A percentile compares a stretch with the other conserved stretches of the same genome.
phyloP scores from a whole-genome alignment of 2,797 vertebrate species.

The Spinus olivaceus region DNA sequence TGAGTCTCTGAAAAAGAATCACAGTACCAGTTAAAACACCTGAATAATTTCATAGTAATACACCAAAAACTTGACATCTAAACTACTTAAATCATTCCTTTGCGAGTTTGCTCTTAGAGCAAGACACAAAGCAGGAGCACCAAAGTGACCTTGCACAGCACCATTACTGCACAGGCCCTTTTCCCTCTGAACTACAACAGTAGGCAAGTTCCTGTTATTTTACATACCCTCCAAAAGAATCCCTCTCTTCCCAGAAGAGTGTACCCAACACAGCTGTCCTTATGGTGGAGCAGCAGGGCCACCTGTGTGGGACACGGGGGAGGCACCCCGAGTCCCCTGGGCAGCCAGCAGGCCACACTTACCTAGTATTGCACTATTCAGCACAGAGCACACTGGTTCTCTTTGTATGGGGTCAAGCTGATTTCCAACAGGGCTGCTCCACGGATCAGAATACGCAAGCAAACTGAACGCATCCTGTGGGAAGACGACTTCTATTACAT shows the following conservation, averaged over 20 bases:
- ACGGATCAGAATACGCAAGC: constrained; percentile 96
- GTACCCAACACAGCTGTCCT: rapidly evolving
- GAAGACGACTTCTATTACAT: neutral
- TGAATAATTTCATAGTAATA: rapidly evolving
- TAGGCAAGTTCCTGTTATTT: rapidly evolving
- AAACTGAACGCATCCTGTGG: constrained; percentile 95
- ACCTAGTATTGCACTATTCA: constrained; percentile 99
- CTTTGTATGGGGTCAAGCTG: constrained; percentile 97
- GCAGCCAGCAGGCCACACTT: constrained; percentile 33
- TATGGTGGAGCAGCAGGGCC: rapidly evolving
- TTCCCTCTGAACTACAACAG: neutral
- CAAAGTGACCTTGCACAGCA: rapidly evolving
- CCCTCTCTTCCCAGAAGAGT: neutral
- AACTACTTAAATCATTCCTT: neutral
- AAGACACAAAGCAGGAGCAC: neutral
- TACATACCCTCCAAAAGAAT: rapidly evolving
- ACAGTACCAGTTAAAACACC: neutral
- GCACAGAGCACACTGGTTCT: constrained; percentile 97
- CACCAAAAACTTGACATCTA: neutral
- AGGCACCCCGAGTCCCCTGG: rapidly evolving
- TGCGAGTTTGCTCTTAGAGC: neutral
- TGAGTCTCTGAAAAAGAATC: constrained; percentile 87
- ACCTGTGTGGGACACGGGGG: rapidly evolving
- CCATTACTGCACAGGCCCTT: rapidly evolving
- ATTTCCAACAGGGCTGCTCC: constrained; percentile 97